A percentile compares a stretch with the other conserved stretches of the same genome.
phyloP scores from a whole-genome alignment of 2,797 vertebrate genomes.

The Lophura swinhoii region DNA sequence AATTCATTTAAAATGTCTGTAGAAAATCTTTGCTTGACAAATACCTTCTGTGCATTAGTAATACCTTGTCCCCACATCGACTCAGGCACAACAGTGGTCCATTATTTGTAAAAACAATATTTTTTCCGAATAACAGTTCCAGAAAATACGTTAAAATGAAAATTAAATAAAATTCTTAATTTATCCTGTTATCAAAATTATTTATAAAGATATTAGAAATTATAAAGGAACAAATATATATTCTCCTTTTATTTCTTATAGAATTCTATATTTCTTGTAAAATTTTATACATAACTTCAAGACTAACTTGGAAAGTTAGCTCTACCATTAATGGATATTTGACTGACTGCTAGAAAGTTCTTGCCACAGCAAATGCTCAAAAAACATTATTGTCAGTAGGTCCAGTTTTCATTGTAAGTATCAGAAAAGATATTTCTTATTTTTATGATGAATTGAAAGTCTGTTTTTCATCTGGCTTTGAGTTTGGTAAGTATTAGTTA shows the following conservation, averaged over 20 bases:
- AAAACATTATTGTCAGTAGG: background rate
- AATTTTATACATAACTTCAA: background rate
- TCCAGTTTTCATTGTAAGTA: background rate
- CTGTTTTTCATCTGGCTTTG: background rate
- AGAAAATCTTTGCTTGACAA: background rate
- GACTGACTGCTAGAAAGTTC: background rate
- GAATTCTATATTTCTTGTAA: background rate
- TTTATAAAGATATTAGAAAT: background rate
- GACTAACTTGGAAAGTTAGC: background rate
- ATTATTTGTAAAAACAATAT: background rate
- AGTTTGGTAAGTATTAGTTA: background rate
- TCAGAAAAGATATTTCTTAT: background rate
- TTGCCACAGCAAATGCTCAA: background rate
- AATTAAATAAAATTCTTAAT: background rate
- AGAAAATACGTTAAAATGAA: background rate
- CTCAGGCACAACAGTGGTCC: background rate
- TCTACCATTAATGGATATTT: background rate
- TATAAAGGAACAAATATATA: background rate
- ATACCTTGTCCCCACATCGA: background rate
- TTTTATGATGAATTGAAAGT: background rate
- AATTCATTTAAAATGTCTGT: background rate
- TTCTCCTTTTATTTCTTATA: background rate
- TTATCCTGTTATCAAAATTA: background rate
- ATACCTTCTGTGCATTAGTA: slow-evolving; percentile 4
- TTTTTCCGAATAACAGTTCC: background rate